Base-by-base conservation (phyloP, 2,888 invertebrate species). In the Drosophila aldrichi region DNA sequence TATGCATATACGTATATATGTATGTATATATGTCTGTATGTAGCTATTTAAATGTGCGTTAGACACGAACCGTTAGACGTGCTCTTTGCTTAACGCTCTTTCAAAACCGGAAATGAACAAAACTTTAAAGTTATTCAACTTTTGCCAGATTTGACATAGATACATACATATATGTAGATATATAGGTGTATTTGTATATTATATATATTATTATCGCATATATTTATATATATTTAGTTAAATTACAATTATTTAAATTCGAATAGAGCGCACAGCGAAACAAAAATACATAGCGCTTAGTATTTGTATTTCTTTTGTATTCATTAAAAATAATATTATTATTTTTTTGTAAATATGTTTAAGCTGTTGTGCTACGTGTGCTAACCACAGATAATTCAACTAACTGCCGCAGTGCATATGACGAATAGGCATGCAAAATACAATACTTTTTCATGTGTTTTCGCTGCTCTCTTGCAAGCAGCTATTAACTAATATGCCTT, bases 201-300 rank as follows among this genome's bases (percentile, higher is more conserved):
- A 74, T 68, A 68, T 74, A 58, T 69, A 63, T 70, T 74, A 68
- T 76, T 77, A 79, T 77, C 68, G 79, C 58, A 69, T 70, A 77
- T 66, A 25, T 70, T 66, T 79, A 68, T 68, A 43, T 29, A 29
- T 29, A 29, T 29, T 67, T 78, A 76, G 63, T 68, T 62, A 70
- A 77, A 86, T 89, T 89, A 84, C 61, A 84, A 73, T 81, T 84
- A 89, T 81, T 84, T 84, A 84, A 84, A 84, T 84, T 84, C 84
- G 84, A 84, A 84, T 81, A 81, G 84, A 89, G 84, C 84, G 84
- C 84, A 74, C 66, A 66, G 64, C 69, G 69, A 74, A 55, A 65
- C 58, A 66, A 63, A 81, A 76, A 78, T 77, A 84, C 79, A 87
- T 75, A 84, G 89, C 88, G 84, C 89, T 78, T 88, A 88, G 89